Evolutionary conservation across 2,113 vertebrate genomes (phyloP).

Genomic region (Herpetotheres cachinnans): DNA sequence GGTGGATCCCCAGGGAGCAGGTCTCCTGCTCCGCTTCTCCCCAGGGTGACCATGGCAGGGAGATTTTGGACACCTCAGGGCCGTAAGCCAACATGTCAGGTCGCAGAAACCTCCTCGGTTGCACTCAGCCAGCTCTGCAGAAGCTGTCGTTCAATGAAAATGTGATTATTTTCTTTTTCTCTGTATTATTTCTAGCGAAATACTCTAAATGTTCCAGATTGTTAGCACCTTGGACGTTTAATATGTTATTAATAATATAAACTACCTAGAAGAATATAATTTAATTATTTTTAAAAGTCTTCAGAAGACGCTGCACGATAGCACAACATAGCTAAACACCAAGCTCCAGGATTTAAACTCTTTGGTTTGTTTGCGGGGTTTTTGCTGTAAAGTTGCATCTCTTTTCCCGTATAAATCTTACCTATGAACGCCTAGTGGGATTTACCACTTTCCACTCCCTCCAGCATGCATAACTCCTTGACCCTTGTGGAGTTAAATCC

Average conservation of each 20-base stretch:
- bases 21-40: neutral
- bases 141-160: neutral
- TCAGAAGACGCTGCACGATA: neutral
- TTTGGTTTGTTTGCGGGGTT: conserved; percentile 35
- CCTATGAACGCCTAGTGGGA: neutral
- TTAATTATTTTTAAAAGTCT: neutral
- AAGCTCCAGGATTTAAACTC: conserved; percentile 64
- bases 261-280: neutral
- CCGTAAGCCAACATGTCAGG: neutral
- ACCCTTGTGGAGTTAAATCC: conserved; percentile 60
- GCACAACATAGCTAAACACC: neutral
- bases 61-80: neutral
- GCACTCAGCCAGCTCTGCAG: neutral
- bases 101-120: neutral
- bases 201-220: neutral
- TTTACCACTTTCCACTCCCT: conserved; percentile 29
- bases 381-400: conserved; percentile 56
- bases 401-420: conserved; percentile 25
- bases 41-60: neutral
- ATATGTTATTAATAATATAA: neutral
- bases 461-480: conserved; percentile 43
- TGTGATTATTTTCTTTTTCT: neutral
- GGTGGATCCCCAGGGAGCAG: neutral
- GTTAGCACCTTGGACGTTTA: neutral
- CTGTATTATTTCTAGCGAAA: neutral